Base-by-base conservation (phyloP, 2,113 vertebrate species). In the Sitta europaea region DNA sequence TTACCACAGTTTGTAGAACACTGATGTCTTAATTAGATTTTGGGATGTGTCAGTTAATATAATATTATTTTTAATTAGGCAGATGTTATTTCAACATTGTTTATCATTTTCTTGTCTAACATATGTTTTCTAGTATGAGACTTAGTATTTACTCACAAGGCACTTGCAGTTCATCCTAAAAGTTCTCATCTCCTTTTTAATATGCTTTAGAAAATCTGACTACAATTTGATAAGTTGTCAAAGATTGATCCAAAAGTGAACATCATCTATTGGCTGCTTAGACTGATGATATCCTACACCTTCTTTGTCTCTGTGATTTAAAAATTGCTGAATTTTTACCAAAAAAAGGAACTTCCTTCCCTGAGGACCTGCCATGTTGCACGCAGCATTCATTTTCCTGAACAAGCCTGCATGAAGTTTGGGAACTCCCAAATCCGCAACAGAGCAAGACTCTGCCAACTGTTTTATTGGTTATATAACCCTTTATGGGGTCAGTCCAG, bases 21-120 rank as follows among this genome's bases (percentile, higher is more conserved):
- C 9, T 53, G 21, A 53, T 71, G 38, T 1, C 88, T 92, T 94
- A 78, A 90, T 88, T 93, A 76, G 12, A 81, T 86, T 86, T 93
- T 72, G 18, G 7, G 31, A 43, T 66, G 2, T 68, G 42, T 47
- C 66, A 28, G 23, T 73, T 92, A 80, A 82, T 19, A 70, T 6
- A 40, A 61, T 71, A 75, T 40, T 59, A 53, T 71, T 95, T 96
- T 96, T 83, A 67, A 94, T 80, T 90, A 91, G 86, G 47, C 35
- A 57, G 15, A 59, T 85, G 24, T 0, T 67, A 38, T 88, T 94
- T 94, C 28, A 59, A 25, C 61, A 66, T 48, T 72, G 15, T 88
- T 92, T 91, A 51, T 80, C 3, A 50, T 83, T 79, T 91, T 59
- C 20, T 15, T 35, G 7, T 63, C 35, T 80, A 70, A n/a, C 50